A percentile compares a stretch with the other conserved stretches of the same genome.
These are phyloP conservation scores for Myrmecobius fasciatus DNA, from an alignment of 2,113 vertebrate genomes.

Conservation along the genomic window DNA sequence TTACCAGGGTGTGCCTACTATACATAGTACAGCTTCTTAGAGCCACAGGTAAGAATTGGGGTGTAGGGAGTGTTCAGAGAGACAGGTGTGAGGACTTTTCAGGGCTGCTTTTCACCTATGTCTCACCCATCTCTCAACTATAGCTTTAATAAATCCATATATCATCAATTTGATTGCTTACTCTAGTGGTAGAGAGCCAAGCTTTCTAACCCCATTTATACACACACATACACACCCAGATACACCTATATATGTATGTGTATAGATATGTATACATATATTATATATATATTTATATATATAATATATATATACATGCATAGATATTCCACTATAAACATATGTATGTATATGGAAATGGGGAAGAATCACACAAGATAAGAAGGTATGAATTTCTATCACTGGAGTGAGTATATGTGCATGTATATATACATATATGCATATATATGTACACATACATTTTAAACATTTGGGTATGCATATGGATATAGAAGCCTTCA, in stretches of 20 bases:
- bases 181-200: background rate
- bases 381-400: background rate
- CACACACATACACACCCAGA: background rate
- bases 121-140: too few species aligned
- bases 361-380: background rate
- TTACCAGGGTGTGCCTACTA: too few species aligned
- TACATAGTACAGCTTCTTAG: too few species aligned
- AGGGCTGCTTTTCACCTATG: too few species aligned
- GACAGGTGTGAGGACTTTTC: too few species aligned
- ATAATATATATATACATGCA: background rate
- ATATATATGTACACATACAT: background rate
- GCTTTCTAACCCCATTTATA: background rate
- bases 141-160: background rate
- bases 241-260: background rate
- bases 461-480: background rate
- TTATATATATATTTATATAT: background rate
- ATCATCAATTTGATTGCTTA: background rate
- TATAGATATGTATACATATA: background rate
- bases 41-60: too few species aligned
- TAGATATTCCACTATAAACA: background rate
- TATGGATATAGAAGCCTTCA: background rate
- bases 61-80: too few species aligned
- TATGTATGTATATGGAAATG: background rate
- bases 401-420: background rate
- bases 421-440: too few species aligned